These are phyloP conservation scores for Paracanthobrama guichenoti DNA, from an alignment of 2,113 vertebrate genomes.

Conservation along the genomic window DNA sequence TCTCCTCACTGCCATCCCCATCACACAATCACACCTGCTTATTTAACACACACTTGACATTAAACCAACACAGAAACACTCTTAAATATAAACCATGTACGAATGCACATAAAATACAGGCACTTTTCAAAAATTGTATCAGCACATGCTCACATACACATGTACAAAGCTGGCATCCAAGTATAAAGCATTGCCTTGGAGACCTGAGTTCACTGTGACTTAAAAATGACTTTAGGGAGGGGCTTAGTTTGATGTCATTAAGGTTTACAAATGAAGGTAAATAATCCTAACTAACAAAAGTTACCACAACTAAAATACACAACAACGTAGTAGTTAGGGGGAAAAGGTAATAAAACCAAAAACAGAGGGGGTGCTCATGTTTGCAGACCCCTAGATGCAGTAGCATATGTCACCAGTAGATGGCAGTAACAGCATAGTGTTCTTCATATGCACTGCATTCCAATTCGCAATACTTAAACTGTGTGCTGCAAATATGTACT, in stretches of 20 bases:
- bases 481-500: not conserved
- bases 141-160: constrained; percentile 8
- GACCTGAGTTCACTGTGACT: constrained; percentile 92
- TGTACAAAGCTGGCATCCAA: constrained; percentile 51
- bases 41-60: not conserved
- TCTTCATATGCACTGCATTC: not conserved
- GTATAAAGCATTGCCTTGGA: constrained; percentile 68
- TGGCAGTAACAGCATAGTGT: not conserved
- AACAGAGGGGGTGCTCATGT: not conserved
- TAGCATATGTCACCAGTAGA: constrained; percentile 13
- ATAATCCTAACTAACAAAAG: not conserved
- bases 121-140: not conserved
- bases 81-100: not conserved
- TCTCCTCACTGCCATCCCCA: constrained; percentile 13
- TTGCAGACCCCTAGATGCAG: not conserved
- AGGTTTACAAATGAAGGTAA: not conserved
- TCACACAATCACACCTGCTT: not conserved
- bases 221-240: constrained; percentile 58
- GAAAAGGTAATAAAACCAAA: not conserved
- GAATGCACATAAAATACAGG: not conserved
- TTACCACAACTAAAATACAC: not conserved
- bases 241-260: constrained; percentile 24
- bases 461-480: not conserved
- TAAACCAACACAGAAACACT: not conserved
- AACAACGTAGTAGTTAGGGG: not conserved